Conservation (phyloP, 2,797 vertebrate species). For the Gastrophryne carolinensis region DNA sequence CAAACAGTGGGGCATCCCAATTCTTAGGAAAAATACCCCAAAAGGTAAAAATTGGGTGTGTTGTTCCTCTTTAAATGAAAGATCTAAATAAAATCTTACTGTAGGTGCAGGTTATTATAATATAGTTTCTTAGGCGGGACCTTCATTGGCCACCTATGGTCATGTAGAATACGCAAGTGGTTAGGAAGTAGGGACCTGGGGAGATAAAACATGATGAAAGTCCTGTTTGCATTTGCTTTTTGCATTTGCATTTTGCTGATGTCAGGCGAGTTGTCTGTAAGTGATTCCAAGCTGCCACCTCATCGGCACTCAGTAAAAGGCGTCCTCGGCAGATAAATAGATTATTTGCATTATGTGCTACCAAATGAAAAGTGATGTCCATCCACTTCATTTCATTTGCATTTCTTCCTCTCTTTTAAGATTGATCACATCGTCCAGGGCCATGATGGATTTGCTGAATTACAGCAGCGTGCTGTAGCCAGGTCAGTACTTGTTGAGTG, state of each 20-base stretch:
- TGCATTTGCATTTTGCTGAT: neutral
- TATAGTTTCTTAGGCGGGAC: too few species aligned
- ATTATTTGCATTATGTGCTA: constrained; percentile 10
- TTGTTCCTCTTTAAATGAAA: too few species aligned
- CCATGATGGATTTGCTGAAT: constrained; percentile 79
- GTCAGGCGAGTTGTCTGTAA: neutral
- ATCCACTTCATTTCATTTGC: constrained; percentile 16
- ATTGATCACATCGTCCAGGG: constrained; percentile 87
- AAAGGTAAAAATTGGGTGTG: too few species aligned
- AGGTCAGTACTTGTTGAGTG: constrained; percentile 70
- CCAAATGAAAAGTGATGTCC: neutral
- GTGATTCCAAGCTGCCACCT: neutral
- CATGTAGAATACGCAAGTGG: too few species aligned
- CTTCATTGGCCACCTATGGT: too few species aligned
- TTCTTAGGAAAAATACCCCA: too few species aligned
- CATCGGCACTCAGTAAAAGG: neutral
- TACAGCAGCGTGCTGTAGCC: constrained; percentile 76
- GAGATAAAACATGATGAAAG: too few species aligned
- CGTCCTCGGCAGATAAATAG: constrained; percentile 1
- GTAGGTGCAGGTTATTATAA: too few species aligned
- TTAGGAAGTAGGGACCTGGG: too few species aligned
- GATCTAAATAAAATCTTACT: too few species aligned
- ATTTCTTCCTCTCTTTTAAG: constrained; percentile 68
- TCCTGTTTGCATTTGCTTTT: too few species aligned
- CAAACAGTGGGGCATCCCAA: too few species aligned